Percentiles rank a stretch among this genome's conserved stretches.
phyloP scores from a whole-genome alignment of 2,888 invertebrate genomes.

The Trachelus stipa region DNA sequence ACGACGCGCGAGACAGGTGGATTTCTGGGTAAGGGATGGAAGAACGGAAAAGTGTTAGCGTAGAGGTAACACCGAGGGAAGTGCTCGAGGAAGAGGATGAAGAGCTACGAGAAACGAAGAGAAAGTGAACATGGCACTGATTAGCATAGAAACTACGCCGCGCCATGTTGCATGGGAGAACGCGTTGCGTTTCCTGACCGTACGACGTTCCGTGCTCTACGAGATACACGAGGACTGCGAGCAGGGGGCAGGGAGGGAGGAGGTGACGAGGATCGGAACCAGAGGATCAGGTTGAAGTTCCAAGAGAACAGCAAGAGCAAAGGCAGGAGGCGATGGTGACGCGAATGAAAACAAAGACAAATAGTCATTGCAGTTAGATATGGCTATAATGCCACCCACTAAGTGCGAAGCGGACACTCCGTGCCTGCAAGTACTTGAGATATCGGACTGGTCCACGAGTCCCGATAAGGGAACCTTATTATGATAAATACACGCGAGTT shows the following conservation, averaged over 20 bases:
- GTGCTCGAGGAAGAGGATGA: conserved; percentile 16
- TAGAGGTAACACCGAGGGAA: conserved; percentile 18
- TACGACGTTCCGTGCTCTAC: neutral
- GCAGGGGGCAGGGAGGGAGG: neutral
- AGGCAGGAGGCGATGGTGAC: neutral
- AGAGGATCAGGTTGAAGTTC: neutral
- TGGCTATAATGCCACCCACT: conserved; percentile 25
- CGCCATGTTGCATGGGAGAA: conserved; percentile 43
- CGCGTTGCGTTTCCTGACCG: neutral
- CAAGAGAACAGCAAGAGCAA: neutral
- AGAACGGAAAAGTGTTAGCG: conserved; percentile 10
- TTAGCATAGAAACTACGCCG: conserved; percentile 57
- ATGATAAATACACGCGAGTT: conserved; percentile 40
- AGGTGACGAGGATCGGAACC: neutral
- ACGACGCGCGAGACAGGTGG: neutral
- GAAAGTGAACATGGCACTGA: conserved; percentile 48
- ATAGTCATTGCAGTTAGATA: neutral
- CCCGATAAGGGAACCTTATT: conserved; percentile 43
- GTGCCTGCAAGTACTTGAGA: conserved; percentile 34
- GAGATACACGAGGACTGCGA: neutral
- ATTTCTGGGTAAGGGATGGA: neutral
- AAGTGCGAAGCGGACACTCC: conserved; percentile 26
- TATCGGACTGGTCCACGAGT: conserved; percentile 25
- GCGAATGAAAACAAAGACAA: neutral
- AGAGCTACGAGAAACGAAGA: conserved; percentile 16